phyloP scores from a whole-genome alignment of 2,888 invertebrate genomes.

The Lithophane socia region DNA sequence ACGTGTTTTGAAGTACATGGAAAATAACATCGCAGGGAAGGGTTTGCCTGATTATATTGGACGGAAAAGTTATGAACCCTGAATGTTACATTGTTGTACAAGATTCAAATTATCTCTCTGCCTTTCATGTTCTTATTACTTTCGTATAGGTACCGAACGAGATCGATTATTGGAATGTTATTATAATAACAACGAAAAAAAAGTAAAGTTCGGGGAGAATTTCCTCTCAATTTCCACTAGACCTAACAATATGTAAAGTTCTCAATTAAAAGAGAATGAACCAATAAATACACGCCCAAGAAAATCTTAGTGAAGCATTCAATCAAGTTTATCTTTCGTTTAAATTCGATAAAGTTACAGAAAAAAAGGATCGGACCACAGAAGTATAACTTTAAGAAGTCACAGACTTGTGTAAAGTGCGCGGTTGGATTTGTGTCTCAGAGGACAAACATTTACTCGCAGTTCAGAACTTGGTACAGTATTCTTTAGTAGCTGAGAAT shows the following conservation, averaged over 20 bases:
- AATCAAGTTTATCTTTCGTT: conserved; percentile 46
- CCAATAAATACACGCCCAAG: conserved; percentile 38
- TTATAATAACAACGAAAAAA: background rate
- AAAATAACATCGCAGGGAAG: conserved; percentile 23
- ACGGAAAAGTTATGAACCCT: conserved; percentile 10
- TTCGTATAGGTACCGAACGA: background rate
- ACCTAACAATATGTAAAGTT: conserved; percentile 18
- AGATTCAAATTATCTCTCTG: background rate
- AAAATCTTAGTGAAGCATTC: conserved; percentile 49
- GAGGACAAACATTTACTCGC: conserved; percentile 17
- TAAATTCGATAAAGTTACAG: conserved; percentile 49
- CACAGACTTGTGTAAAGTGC: background rate
- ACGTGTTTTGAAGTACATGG: conserved; percentile 35
- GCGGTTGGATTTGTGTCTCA: conserved; percentile 20
- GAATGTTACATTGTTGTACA: background rate
- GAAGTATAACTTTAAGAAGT: conserved; percentile 24
- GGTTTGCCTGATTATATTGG: conserved; percentile 4
- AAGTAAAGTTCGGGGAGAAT: background rate
- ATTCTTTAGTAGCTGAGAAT: background rate
- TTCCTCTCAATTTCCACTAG: background rate
- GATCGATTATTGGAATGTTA: background rate
- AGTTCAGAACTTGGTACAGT: background rate
- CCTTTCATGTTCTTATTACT: background rate
- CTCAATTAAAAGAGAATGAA: conserved; percentile 34
- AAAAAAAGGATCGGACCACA: conserved; percentile 45